These are phyloP conservation scores for Uloborus plumipes DNA, from an alignment of 2,888 invertebrate species.

Conservation along the genomic window DNA sequence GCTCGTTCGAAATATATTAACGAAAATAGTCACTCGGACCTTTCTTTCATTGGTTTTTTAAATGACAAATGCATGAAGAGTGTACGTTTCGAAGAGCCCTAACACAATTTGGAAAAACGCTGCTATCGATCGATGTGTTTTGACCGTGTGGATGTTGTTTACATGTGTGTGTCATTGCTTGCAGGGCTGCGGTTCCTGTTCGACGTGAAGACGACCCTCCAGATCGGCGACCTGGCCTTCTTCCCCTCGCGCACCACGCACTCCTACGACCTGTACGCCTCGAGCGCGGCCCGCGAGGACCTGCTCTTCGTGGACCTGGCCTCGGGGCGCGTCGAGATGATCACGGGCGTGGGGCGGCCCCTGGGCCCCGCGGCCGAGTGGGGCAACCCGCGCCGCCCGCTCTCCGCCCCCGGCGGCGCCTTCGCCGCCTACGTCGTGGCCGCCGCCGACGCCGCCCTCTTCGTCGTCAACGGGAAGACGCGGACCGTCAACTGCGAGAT, in stretches of 20 bases:
- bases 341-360: slow-evolving; percentile 78
- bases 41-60: too few species aligned
- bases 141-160: too few species aligned
- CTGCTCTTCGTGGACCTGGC: slow-evolving; percentile 80
- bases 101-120: too few species aligned
- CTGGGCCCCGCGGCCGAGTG: slow-evolving; percentile 71
- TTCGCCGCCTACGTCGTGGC: slow-evolving; percentile 83
- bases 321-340: slow-evolving; percentile 83
- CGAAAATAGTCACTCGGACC: too few species aligned
- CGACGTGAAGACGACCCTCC: slow-evolving; percentile 82
- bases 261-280: slow-evolving; percentile 82
- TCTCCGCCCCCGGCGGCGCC: slow-evolving; percentile 76
- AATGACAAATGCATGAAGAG: too few species aligned
- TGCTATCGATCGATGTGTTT: too few species aligned
- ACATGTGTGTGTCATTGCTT: not conserved
- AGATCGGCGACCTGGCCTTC: slow-evolving; percentile 81
- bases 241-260: slow-evolving; percentile 81
- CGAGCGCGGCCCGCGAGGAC: slow-evolving; percentile 80
- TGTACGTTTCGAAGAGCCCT: too few species aligned
- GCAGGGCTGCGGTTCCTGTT: slow-evolving; percentile 79
- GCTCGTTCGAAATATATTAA: too few species aligned
- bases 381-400: slow-evolving; percentile 76
- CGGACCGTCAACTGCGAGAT: slow-evolving; percentile 83
- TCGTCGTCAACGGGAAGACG: slow-evolving; percentile 80
- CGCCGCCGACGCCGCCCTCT: slow-evolving; percentile 79